Conservation (phyloP, 2,797 vertebrate species). For the Hypotaenidia philippensis region DNA sequence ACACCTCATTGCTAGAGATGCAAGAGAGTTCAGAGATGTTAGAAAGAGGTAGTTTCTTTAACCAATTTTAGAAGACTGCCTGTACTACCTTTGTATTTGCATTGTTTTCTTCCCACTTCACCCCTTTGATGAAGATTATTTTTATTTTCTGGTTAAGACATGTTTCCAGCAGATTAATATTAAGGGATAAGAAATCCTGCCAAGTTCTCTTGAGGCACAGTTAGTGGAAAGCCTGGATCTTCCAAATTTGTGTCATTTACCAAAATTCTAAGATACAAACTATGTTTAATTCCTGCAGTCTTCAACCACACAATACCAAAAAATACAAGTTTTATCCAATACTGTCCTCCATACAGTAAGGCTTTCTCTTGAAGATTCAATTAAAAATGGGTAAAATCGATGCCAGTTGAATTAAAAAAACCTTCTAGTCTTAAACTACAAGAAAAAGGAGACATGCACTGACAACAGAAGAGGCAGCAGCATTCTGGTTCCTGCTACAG, state of each 20-base stretch:
- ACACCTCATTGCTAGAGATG: not conserved
- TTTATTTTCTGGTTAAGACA: not conserved
- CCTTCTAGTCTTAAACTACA: not conserved
- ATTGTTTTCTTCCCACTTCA: not conserved
- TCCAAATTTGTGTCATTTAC: not conserved
- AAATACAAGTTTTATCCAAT: not conserved
- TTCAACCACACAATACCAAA: not conserved
- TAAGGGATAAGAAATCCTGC: not conserved
- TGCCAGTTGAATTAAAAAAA: not conserved
- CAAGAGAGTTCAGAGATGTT: not conserved
- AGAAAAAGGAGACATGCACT: not conserved
- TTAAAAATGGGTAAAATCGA: not conserved
- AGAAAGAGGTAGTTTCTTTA: not conserved
- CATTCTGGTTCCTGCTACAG: not conserved
- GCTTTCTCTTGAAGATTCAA: not conserved
- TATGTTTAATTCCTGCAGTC: not conserved
- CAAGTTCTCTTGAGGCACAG: not conserved
- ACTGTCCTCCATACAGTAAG: not conserved
- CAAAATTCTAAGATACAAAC: not conserved
- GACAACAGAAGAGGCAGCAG: not conserved
- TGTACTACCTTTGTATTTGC: not conserved
- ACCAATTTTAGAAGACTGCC: not conserved
- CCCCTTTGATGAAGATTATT: not conserved
- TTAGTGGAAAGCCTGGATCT: not conserved
- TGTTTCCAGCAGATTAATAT: not conserved